These are phyloP conservation scores for Trachymyrmex cornetzi DNA, from an alignment of 1,140 invertebrate species.

Conservation along the genomic window DNA sequence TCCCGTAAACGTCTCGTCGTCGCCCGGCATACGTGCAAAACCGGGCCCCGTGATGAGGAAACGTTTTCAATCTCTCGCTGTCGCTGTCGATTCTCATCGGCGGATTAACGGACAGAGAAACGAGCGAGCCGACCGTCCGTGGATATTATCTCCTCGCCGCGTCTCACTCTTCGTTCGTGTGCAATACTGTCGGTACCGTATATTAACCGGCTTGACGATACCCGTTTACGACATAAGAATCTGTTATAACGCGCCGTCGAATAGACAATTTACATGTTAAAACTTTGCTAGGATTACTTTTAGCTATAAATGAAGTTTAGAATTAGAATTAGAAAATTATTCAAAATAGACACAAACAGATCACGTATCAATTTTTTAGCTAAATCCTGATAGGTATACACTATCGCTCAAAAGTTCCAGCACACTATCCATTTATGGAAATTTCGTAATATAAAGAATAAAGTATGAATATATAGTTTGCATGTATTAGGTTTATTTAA, in stretches of 20 bases:
- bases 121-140: constrained; percentile 16
- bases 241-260: background rate
- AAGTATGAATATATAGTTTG: no score
- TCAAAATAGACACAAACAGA: background rate
- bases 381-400: background rate
- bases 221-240: background rate
- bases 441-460: no score
- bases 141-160: constrained; percentile 14
- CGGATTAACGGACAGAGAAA: constrained; percentile 40
- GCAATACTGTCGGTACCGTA: constrained; percentile 14
- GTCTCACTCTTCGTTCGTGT: constrained; percentile 7
- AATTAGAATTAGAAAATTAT: constrained; percentile 6
- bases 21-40: constrained; percentile 22
- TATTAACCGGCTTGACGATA: constrained; percentile 11
- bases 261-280: background rate
- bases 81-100: constrained; percentile 49
- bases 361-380: background rate
- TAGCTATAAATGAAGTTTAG: background rate
- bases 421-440: no score
- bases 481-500: no score
- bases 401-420: no score
- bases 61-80: constrained; percentile 57
- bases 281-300: background rate
- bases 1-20: constrained; percentile 46
- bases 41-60: constrained; percentile 36